Evolutionary conservation across 1,140 invertebrate species (phyloP), one percentile per base, ranked within the genome.

Genomic region (Luehdorfia chinensis): DNA sequence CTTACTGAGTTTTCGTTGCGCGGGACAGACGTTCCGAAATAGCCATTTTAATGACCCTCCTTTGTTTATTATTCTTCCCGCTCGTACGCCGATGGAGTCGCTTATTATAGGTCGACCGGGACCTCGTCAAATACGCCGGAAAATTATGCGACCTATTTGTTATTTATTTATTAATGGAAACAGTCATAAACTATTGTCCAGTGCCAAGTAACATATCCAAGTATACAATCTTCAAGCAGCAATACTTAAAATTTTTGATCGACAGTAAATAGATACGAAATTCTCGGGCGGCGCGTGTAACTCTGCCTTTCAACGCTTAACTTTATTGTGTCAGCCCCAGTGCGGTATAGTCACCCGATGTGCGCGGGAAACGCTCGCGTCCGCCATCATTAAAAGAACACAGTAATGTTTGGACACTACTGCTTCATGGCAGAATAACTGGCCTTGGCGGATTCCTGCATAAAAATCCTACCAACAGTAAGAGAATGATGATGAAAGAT

Each of bases 41-140:
- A 81, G 69, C 67, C 61, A 61, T 78, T 80, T 80, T 81, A 75
- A 81, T 75, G 75, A 70, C 55, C 61, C 62, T 65, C 69, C 68
- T 72, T 81, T 81, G 73, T 78, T 78, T 81, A 75, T 77, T 70
- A 76, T 72, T 71, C 62, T 67, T 62, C 66, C 53, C 49, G 54
- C 47, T 50, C 45, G 44, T 45, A 48, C 55, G 55, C 36, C 58
- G 53, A 52, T 56, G 39, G 33, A 47, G 25, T 13, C 14, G 25
- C 39, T 46, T 55, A 51, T 61, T 51, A 63, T 41, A 53, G 49
- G 51, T 51, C 44, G 46, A 56, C 51, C 47, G 47, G 50, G 55
- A 51, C 59, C 21, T 21, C 30, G 51, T 18, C 32, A 16, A 6
- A 31, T 31, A 12, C 28, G 28, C n/a, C 6, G 6, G 4, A 12